A percentile compares a stretch with the other conserved stretches of the same genome.
Conservation (phyloP, 2,113 vertebrate species). For the Leptosomus discolor region DNA sequence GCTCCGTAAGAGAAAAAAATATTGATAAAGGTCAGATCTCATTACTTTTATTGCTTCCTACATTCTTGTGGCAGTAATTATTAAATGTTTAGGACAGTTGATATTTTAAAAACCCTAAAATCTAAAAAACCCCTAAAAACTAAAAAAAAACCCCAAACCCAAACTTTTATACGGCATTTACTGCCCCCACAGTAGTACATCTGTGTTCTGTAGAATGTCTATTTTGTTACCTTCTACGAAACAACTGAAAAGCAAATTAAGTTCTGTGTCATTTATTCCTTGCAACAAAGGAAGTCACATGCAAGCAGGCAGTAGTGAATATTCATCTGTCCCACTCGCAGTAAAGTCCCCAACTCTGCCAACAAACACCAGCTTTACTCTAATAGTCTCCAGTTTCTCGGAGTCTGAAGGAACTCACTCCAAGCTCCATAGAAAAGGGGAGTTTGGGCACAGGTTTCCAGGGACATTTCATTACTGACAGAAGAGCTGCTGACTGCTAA, state of each 20-base stretch:
- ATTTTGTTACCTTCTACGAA: not conserved
- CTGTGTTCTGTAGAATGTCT: not conserved
- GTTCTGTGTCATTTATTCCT: not conserved
- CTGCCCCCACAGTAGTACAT: fast-evolving
- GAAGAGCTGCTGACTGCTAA: not conserved
- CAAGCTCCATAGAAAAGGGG: not conserved
- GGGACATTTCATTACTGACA: not conserved
- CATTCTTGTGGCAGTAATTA: not conserved
- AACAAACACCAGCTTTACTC: not conserved
- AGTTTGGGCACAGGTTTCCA: not conserved
- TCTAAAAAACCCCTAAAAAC: not conserved
- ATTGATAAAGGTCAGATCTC: not conserved
- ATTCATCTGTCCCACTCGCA: not conserved
- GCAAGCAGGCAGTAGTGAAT: not conserved
- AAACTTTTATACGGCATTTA: not conserved
- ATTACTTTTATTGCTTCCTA: not conserved
- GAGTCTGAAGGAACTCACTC: not conserved
- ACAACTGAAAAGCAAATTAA: not conserved
- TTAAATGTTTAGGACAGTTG: not conserved
- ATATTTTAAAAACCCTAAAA: not conserved
- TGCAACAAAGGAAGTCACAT: not conserved
- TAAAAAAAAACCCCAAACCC: not conserved
- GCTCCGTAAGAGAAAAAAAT: not conserved
- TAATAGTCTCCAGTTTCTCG: not conserved
- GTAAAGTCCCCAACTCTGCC: not conserved